phyloP scores from a whole-genome alignment of 2,888 invertebrate genomes.

The Zygogramma bicolorata region DNA sequence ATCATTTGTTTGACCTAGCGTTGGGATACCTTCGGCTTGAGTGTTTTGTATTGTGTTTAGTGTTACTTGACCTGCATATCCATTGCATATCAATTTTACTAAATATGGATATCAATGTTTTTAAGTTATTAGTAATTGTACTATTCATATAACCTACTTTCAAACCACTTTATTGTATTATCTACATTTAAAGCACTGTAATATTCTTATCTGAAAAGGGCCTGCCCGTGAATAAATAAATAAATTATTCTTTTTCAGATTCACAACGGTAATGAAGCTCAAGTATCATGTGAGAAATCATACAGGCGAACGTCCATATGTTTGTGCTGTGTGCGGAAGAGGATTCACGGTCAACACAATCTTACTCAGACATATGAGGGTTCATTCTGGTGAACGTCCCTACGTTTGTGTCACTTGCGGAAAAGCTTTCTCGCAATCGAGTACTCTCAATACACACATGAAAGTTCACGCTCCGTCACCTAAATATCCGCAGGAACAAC shows the following conservation, averaged over 20 bases:
- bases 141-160: too few relatives aligned
- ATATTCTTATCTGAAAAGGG: too few relatives aligned
- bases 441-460: conserved; percentile 67
- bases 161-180: too few relatives aligned
- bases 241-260: conserved; percentile 56
- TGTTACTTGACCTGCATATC: too few relatives aligned
- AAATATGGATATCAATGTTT: too few relatives aligned
- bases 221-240: too few relatives aligned
- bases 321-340: conserved; percentile 64
- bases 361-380: conserved; percentile 65
- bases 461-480: conserved; percentile 62
- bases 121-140: too few relatives aligned
- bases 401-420: conserved; percentile 67
- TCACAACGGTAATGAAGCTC: conserved; percentile 67
- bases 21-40: too few relatives aligned
- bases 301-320: conserved; percentile 66
- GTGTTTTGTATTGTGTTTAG: too few relatives aligned
- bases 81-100: too few relatives aligned
- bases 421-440: conserved; percentile 66
- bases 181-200: too few relatives aligned
- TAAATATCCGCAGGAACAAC: conserved; percentile 56
- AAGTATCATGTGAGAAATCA: conserved; percentile 68
- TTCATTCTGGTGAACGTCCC: conserved; percentile 66
- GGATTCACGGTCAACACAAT: conserved; percentile 68
- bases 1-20: too few relatives aligned